A percentile compares a stretch with the other conserved stretches of the same genome.
phyloP scores from a whole-genome alignment of 1,140 invertebrate species.

The Drosophila aff. region DNA sequence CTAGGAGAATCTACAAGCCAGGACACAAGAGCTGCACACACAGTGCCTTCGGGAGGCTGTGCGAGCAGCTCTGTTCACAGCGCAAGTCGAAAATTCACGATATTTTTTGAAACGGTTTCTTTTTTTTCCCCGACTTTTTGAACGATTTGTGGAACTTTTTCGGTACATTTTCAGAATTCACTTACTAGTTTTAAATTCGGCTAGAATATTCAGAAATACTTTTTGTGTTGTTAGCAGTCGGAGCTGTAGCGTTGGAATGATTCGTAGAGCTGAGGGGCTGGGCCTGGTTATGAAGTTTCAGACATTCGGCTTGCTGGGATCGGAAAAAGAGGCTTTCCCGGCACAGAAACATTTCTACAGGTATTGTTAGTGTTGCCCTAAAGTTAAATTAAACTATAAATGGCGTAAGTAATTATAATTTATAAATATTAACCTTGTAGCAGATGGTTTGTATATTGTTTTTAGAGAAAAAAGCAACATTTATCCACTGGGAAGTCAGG shows the following conservation, averaged over 20 bases:
- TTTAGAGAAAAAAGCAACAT: not conserved
- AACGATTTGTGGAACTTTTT: not conserved
- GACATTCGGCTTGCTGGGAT: not conserved
- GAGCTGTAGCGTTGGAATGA: constrained; percentile 6
- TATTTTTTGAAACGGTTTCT: not conserved
- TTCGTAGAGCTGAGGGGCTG: not conserved
- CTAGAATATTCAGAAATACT: not conserved
- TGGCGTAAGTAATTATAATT: too few relatives aligned
- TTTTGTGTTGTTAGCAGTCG: not conserved
- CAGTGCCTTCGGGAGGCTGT: not conserved
- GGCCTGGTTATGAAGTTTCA: not conserved
- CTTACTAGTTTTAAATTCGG: not conserved
- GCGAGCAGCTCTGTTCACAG: not conserved
- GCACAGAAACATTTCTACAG: not conserved
- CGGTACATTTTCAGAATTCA: not conserved
- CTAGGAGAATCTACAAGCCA: not conserved
- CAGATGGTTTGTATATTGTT: too few relatives aligned
- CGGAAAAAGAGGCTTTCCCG: not conserved
- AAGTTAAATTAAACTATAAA: not conserved
- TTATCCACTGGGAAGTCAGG: too few relatives aligned
- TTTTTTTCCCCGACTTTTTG: not conserved
- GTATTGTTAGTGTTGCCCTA: not conserved
- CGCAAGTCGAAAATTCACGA: not conserved
- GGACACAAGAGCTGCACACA: not conserved
- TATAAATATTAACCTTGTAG: too few relatives aligned